These are phyloP conservation scores for Stenodema calcarata DNA, from an alignment of 2,888 invertebrate species.

Conservation along the genomic window DNA sequence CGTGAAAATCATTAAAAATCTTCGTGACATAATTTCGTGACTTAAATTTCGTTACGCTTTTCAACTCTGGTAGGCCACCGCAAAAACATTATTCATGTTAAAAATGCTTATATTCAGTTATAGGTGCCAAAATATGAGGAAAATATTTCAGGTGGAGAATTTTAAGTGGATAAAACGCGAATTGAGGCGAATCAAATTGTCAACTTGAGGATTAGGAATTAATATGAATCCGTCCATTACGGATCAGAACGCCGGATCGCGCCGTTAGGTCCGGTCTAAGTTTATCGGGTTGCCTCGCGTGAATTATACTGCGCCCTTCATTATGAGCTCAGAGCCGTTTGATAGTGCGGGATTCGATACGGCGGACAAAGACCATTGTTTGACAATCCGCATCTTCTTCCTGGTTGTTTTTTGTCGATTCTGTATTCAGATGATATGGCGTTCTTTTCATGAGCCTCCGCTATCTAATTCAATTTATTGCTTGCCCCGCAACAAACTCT, in stretches of 20 bases:
- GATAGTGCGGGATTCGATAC: not conserved
- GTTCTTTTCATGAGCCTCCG: not conserved
- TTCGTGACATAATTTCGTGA: too few species aligned
- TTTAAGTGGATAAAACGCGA: too few species aligned
- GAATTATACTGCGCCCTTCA: not conserved
- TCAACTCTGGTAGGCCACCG: too few species aligned
- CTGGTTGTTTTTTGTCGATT: not conserved
- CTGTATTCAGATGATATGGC: not conserved
- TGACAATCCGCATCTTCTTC: not conserved
- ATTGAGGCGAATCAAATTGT: too few species aligned
- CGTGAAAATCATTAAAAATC: too few species aligned
- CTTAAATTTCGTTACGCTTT: too few species aligned
- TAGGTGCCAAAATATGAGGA: too few species aligned
- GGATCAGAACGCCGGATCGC: not conserved
- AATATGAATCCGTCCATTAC: not conserved
- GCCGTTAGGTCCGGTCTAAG: not conserved
- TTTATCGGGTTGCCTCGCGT: not conserved
- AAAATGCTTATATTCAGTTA: too few species aligned
- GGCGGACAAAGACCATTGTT: not conserved
- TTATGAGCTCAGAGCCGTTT: not conserved
- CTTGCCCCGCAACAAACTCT: too few species aligned
- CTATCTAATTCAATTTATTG: not conserved
- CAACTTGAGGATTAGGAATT: too few species aligned
- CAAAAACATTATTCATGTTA: too few species aligned
- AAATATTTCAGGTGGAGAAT: too few species aligned